These are phyloP conservation scores for Matsumurasca onukii DNA, from an alignment of 1,140 invertebrate species.

Conservation along the genomic window DNA sequence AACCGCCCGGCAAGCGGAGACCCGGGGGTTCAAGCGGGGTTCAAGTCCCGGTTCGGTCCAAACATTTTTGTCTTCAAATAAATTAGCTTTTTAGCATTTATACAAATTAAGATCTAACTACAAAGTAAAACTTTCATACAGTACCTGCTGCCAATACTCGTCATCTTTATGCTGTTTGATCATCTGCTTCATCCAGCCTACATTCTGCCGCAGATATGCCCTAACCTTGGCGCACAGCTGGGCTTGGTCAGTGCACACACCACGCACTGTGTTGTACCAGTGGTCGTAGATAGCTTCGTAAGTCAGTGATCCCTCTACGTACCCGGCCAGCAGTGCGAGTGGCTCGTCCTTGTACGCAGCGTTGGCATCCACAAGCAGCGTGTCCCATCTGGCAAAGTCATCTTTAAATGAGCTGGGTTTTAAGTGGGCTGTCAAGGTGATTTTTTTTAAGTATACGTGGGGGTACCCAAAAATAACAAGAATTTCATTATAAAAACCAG, in stretches of 20 bases:
- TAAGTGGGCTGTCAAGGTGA: too few relatives aligned
- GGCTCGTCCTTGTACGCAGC: conserved; percentile 50
- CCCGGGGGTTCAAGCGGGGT: too few relatives aligned
- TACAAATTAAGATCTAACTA: too few relatives aligned
- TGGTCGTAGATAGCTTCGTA: conserved; percentile 61
- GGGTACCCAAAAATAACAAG: too few relatives aligned
- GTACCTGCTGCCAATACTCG: conserved; percentile 61
- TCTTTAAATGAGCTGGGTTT: too few relatives aligned
- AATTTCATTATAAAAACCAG: too few relatives aligned
- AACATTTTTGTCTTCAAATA: too few relatives aligned
- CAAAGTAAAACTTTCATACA: too few relatives aligned
- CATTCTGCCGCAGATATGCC: conserved; percentile 55
- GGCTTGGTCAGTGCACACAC: conserved; percentile 47
- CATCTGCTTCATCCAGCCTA: conserved; percentile 53
- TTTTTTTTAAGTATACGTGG: too few relatives aligned
- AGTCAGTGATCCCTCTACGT: conserved; percentile 62
- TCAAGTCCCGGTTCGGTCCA: too few relatives aligned
- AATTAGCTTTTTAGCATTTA: too few relatives aligned
- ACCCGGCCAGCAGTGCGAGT: conserved; percentile 67
- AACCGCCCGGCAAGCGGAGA: too few relatives aligned
- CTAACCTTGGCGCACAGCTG: conserved; percentile 45
- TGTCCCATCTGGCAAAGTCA: conserved; percentile 55
- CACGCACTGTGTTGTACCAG: conserved; percentile 61
- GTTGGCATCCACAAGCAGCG: conserved; percentile 56
- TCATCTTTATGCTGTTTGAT: conserved; percentile 45